Evolutionary conservation across 2,888 invertebrate genomes (phyloP), one percentile per base, ranked within the genome.

Genomic region (Neuroscelio doddi): DNA sequence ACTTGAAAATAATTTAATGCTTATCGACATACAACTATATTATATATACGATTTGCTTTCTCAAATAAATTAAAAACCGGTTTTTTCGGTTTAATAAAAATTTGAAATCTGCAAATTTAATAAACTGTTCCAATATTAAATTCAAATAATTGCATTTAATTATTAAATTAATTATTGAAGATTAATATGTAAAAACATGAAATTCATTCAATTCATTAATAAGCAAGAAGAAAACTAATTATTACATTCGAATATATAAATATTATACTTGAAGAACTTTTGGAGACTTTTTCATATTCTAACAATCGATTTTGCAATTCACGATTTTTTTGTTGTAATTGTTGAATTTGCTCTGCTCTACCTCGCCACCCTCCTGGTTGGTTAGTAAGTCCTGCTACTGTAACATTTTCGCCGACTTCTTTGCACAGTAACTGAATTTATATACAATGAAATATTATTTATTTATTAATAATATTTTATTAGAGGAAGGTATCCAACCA

Each of bases 321-420:
- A 3, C 81, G 82, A 44, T 92, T 85, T 85, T 90, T 92, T 49
- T 89, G 88, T 77, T 92, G 92, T 42, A 94, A 82, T 9, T 89
- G 83, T 0, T 89, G 80, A 59, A 94, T 92, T 76, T 92, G 91
- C 75, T 93, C 92, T 1, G 93, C 91, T 66, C 93, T 87, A 0
- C 94, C 93, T 68, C 92, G 89, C 93, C 93, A 94, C 8, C 88
- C 89, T 8, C 88, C 89, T 45, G 88, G 84, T 61, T 87, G 86
- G 70, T 87, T 87, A 44, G 87, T 87, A 26, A 92, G 78, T 47
- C 87, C 86, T 71, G 88, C 89, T 7, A 92, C 86, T 72, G 89
- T 89, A 32, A 91, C 89, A 71, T 87, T 88, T 55, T 93, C 92
- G 0, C 94, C 94, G 10, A 92, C 86, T 85, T 94, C 94, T 79